phyloP scores from a whole-genome alignment of 2,797 vertebrate species.

The Xenopus petersii region DNA sequence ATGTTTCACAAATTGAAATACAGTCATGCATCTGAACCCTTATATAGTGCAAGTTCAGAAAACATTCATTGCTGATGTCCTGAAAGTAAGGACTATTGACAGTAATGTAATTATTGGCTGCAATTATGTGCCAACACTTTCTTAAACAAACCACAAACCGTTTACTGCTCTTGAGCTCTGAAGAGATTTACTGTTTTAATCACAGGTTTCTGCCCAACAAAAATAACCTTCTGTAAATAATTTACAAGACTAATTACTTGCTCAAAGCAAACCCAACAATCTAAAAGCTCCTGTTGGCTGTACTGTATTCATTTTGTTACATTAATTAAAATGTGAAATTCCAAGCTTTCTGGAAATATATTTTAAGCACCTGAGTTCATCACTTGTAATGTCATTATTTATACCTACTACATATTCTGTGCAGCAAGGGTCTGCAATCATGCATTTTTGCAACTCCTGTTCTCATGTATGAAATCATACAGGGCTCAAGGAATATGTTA shows the following conservation, averaged over 20 bases:
- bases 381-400: too few species aligned
- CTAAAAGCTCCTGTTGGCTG: not conserved
- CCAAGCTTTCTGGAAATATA: not conserved
- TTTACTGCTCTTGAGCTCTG: not conserved
- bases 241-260: conserved; percentile 1
- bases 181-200: conserved; percentile 5
- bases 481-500: too few species aligned
- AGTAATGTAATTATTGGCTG: not conserved
- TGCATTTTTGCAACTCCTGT: too few species aligned
- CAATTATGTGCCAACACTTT: not conserved
- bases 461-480: too few species aligned
- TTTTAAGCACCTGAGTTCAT: too few species aligned
- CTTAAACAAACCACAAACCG: not conserved
- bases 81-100: not conserved
- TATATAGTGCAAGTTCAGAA: too few species aligned
- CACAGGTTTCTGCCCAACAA: not conserved
- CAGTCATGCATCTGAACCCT: too few species aligned
- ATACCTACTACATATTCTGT: too few species aligned
- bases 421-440: too few species aligned
- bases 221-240: conserved; percentile 3
- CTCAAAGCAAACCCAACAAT: not conserved
- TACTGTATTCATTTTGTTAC: not conserved
- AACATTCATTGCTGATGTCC: too few species aligned
- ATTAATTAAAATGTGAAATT: not conserved
- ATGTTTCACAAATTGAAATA: too few species aligned